Percentiles rank a stretch among this genome's conserved stretches.
phyloP scores from a whole-genome alignment of 2,797 vertebrate genomes.

The Anguilla megastoma region DNA sequence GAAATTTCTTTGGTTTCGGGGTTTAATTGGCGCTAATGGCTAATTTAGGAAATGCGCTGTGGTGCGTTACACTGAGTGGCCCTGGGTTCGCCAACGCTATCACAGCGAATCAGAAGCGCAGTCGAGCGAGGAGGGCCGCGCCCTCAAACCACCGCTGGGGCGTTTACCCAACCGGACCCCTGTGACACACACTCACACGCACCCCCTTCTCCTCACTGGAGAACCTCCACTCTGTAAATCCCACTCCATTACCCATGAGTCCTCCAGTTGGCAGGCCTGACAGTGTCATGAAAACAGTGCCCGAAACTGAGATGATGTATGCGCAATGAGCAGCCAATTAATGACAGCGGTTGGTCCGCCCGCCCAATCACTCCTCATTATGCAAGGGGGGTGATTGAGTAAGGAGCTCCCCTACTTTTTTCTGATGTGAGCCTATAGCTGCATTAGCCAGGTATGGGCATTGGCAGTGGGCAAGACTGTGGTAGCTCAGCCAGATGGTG shows the following conservation, averaged over 20 bases:
- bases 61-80: constrained; percentile 66
- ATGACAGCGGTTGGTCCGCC: not conserved
- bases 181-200: too few relatives aligned
- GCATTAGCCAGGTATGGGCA: too few relatives aligned
- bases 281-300: not conserved
- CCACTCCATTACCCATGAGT: not conserved
- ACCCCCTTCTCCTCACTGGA: not conserved
- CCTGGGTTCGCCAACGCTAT: constrained; percentile 33
- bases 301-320: not conserved
- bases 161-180: not conserved
- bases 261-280: not conserved
- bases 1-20: constrained; percentile 57
- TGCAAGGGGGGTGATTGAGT: not conserved
- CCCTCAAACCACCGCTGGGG: constrained; percentile 28
- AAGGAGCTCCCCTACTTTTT: not conserved
- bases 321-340: not conserved
- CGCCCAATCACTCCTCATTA: not conserved
- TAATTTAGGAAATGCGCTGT: constrained; percentile 67
- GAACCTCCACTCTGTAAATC: not conserved
- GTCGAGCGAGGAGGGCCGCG: not conserved
- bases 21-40: constrained; percentile 70
- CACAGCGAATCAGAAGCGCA: constrained; percentile 22
- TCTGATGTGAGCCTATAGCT: not conserved
- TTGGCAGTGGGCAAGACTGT: not conserved
- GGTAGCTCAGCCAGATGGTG: not conserved